Conservation (phyloP, 1,140 invertebrate species). For the Rhagoletis pomonella region DNA sequence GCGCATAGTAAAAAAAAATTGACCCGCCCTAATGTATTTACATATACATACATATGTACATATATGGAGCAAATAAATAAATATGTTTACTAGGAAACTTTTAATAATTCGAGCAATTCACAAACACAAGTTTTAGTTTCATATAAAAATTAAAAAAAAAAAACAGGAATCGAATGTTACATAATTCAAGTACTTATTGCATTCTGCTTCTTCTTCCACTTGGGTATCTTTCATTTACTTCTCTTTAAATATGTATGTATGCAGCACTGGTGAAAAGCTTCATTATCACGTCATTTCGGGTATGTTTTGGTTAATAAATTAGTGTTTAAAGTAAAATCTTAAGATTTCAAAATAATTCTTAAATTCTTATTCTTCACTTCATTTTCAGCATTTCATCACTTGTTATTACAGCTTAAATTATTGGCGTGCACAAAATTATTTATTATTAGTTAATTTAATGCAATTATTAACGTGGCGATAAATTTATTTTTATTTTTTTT, state of each 20-base stretch:
- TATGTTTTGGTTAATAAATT: slow-evolving; percentile 39
- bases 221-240: not conserved
- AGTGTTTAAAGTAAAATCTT: not conserved
- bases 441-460: not conserved
- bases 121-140: not conserved
- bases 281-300: slow-evolving; percentile 14
- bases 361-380: not conserved
- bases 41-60: no score
- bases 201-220: not conserved
- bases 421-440: not conserved
- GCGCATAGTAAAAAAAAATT: no score
- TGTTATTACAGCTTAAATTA: no score
- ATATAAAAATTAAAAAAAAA: not conserved
- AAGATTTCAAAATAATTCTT: not conserved
- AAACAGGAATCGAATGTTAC: slow-evolving; percentile 30
- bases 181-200: slow-evolving; percentile 45
- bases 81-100: no score
- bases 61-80: no score
- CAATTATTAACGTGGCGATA: not conserved
- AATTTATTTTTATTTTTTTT: no score
- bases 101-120: no score
- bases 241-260: not conserved
- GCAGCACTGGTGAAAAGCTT: not conserved
- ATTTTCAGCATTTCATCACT: not conserved
- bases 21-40: no score